Conservation (phyloP, 2,113 vertebrate genomes). For the Neodontobutis hainanensis region DNA sequence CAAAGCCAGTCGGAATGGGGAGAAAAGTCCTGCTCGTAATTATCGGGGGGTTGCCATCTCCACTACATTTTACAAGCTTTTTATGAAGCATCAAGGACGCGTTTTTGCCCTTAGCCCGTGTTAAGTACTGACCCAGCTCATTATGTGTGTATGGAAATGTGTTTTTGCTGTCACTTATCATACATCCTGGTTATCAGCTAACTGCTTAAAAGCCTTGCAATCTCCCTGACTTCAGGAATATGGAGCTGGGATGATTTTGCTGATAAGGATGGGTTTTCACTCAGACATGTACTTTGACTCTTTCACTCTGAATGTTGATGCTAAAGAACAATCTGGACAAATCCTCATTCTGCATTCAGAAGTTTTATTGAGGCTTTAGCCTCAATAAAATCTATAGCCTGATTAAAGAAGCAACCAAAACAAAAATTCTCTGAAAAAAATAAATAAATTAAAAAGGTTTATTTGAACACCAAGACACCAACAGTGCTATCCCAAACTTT, state of each 20-base stretch:
- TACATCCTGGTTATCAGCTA: slow-evolving; percentile 32
- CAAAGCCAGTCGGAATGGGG: slow-evolving; percentile 35
- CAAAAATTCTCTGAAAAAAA: no score
- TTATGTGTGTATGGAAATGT: slow-evolving; percentile 17
- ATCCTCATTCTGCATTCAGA: no score
- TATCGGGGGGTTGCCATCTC: slow-evolving; percentile 17
- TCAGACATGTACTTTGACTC: slow-evolving; percentile 39
- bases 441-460: no score
- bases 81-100: slow-evolving; percentile 43
- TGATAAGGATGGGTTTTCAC: slow-evolving; percentile 14
- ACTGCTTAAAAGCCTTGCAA: slow-evolving; percentile 3
- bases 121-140: slow-evolving; percentile 49
- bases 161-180: slow-evolving; percentile 17
- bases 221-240: not conserved
- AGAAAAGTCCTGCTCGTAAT: slow-evolving; percentile 39
- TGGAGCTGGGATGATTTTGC: slow-evolving; percentile 1
- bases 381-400: no score
- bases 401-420: no score
- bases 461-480: no score
- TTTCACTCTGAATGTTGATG: not conserved
- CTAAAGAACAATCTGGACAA: not conserved
- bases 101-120: slow-evolving; percentile 21
- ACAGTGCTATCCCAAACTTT: no score
- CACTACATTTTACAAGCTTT: slow-evolving; percentile 32
- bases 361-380: no score